Percentiles rank a stretch among this genome's conserved stretches.
These are phyloP conservation scores for Pogonophryne albipinna DNA, from an alignment of 2,797 vertebrate genomes.

Conservation along the genomic window DNA sequence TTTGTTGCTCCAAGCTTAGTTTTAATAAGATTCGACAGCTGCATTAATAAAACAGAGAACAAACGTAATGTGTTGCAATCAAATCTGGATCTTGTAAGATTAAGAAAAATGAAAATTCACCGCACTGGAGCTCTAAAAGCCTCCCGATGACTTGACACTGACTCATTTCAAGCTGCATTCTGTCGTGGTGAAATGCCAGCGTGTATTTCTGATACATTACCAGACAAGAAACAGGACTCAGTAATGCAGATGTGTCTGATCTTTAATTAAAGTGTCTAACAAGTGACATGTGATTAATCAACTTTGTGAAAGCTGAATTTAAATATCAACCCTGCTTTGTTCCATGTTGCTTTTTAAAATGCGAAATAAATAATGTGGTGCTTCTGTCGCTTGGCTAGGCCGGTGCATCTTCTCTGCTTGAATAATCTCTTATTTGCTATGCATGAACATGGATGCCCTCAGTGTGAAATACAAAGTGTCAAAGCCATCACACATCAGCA, in stretches of 20 bases:
- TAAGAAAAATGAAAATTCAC: slow-evolving; percentile 23
- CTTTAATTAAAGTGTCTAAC: neutral
- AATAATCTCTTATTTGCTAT: slow-evolving; percentile 19
- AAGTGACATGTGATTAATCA: too few species aligned
- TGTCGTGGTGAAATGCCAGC: slow-evolving; percentile 32
- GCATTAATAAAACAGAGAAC: slow-evolving; percentile 33
- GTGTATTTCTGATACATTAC: neutral
- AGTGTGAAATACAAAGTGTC: slow-evolving; percentile 44
- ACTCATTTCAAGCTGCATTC: slow-evolving; percentile 27
- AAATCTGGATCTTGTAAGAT: slow-evolving; percentile 28
- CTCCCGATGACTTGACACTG: slow-evolving; percentile 5
- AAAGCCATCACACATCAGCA: slow-evolving; percentile 28
- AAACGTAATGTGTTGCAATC: slow-evolving; percentile 35
- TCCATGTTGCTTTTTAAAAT: slow-evolving; percentile 3
- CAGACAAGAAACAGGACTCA: neutral
- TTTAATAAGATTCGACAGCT: slow-evolving; percentile 32
- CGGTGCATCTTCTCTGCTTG: slow-evolving; percentile 4
- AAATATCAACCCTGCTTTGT: slow-evolving; percentile 11
- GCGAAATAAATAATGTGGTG: neutral
- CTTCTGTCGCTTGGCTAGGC: neutral
- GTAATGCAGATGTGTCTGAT: slow-evolving; percentile 16
- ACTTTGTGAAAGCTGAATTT: slow-evolving; percentile 5
- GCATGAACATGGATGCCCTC: slow-evolving; percentile 24
- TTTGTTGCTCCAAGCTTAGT: slow-evolving; percentile 11
- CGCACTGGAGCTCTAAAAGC: slow-evolving; percentile 1